A percentile compares a stretch with the other conserved stretches of the same genome.
These are phyloP conservation scores for Porites divaricata DNA, from an alignment of 92 coral and sea anemone genomes.

Conservation along the genomic window DNA sequence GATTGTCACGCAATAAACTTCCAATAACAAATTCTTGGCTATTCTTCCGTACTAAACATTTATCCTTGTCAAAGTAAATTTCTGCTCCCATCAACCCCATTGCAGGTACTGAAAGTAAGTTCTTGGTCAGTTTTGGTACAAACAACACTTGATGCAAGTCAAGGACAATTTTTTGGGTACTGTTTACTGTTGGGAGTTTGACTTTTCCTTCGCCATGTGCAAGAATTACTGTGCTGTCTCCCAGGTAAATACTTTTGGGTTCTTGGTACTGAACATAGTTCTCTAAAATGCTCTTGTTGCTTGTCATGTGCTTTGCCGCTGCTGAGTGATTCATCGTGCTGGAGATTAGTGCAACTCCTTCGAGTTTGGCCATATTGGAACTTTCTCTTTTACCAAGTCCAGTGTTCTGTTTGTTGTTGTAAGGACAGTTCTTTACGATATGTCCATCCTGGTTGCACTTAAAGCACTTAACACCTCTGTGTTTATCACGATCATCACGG, in stretches of 20 bases:
- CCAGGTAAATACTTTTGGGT: not conserved
- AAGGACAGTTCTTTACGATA: not conserved
- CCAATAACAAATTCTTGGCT: slow-evolving; percentile 46
- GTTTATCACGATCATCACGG: not conserved
- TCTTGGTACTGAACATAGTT: slow-evolving; percentile 47
- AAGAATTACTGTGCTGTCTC: too few species aligned
- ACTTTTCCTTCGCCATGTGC: slow-evolving; percentile 61
- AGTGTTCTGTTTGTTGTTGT: slow-evolving; percentile 11
- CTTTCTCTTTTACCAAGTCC: slow-evolving; percentile 44
- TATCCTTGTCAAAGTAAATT: slow-evolving; percentile 41
- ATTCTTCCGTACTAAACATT: too few species aligned
- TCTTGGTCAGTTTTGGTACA: too few species aligned
- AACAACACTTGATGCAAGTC: too few species aligned
- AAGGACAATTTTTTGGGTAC: not conserved
- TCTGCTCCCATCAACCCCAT: not conserved
- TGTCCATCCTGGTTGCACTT: not conserved
- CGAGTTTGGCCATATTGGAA: slow-evolving; percentile 62
- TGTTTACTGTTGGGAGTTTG: slow-evolving; percentile 41
- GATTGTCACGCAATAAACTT: slow-evolving; percentile 46
- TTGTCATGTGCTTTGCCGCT: slow-evolving; percentile 64
- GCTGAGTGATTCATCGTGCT: slow-evolving; percentile 40
- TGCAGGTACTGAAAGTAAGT: too few species aligned
- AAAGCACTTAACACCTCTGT: not conserved
- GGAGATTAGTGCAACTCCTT: slow-evolving; percentile 64
- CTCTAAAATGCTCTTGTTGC: slow-evolving; percentile 38